Conservation (phyloP, 2,797 vertebrate genomes). For the Sebastes iracundus region DNA sequence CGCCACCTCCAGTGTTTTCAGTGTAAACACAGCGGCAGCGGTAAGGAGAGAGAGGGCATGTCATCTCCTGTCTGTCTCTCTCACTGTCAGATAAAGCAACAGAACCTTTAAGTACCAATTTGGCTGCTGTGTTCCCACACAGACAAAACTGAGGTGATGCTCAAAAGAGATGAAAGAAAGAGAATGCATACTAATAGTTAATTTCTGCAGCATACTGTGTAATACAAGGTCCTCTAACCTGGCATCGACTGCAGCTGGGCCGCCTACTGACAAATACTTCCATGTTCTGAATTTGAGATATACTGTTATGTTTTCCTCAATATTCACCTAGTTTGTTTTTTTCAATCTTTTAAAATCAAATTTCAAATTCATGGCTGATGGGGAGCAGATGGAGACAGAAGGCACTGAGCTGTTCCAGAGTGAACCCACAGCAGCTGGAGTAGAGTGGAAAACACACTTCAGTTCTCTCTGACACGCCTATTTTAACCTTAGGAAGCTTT, state of each 20-base stretch:
- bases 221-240: not conserved
- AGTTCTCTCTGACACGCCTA: not conserved
- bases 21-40: not conserved
- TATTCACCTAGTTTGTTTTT: not conserved
- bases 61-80: too few species aligned
- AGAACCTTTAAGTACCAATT: not conserved
- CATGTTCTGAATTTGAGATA: not conserved
- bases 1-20: not conserved
- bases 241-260: not conserved
- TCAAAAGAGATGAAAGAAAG: not conserved
- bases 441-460: not conserved
- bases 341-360: not conserved
- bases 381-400: not conserved
- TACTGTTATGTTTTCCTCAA: not conserved
- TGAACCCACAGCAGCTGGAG: not conserved
- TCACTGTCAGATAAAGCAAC: not conserved
- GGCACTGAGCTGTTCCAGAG: not conserved
- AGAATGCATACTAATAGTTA: not conserved
- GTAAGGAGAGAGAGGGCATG: not conserved
- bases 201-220: not conserved
- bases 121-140: not conserved
- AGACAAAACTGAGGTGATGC: not conserved
- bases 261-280: not conserved
- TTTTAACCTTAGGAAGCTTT: not conserved
- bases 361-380: not conserved